Base-by-base conservation (phyloP, 2,797 vertebrate genomes). In the Bradypus variegatus region DNA sequence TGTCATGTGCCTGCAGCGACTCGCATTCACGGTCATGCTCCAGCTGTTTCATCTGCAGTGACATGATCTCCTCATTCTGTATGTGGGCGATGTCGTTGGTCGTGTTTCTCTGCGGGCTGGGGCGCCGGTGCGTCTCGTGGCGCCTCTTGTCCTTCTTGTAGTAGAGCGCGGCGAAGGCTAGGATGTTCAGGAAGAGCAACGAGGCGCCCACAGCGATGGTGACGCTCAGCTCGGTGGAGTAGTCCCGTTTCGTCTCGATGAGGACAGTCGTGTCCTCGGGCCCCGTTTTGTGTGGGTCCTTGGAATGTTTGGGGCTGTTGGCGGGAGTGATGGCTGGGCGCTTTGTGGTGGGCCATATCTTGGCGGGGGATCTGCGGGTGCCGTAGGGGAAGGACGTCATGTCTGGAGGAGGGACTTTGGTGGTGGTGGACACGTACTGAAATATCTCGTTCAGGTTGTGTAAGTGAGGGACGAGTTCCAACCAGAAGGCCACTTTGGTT, bases 361-460 rank as follows among this genome's bases (percentile, higher is more conserved):
- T 99, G 6, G 98, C 98, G 0, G 98, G 98, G 3, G 99, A 97
- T 0, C 99, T 97, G 41, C 99, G 98, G 5, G 99, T 99, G 5
- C 97, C 97, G 8, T 99, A 99, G 0, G 98, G 98, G 93, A 99
- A 99, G 0, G 99, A 99, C 0, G 99, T 99, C 95, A 99, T 98
- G 95, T 99, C 99, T 14, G 98, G 99, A 0, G 99, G 99, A 0
- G 99, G 99, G 0, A 99, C 99, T 96, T 99, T 99, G 8, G 99
- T 99, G 53, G 99, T 99, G 1, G 99, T 99, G 19, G 99, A 99
- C 1, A 99, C 98, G 0, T 99, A 99, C 23, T 99, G 98, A 95
- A 99, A 99, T 41, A 99, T 98, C 95, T 99, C 99, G 29, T 99
- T 99, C n/a, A 99, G 97, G 94, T 99, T 99, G 97, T 99, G 99